Conservation (phyloP, 2,113 vertebrate genomes). For the Phaethon lepturus region DNA sequence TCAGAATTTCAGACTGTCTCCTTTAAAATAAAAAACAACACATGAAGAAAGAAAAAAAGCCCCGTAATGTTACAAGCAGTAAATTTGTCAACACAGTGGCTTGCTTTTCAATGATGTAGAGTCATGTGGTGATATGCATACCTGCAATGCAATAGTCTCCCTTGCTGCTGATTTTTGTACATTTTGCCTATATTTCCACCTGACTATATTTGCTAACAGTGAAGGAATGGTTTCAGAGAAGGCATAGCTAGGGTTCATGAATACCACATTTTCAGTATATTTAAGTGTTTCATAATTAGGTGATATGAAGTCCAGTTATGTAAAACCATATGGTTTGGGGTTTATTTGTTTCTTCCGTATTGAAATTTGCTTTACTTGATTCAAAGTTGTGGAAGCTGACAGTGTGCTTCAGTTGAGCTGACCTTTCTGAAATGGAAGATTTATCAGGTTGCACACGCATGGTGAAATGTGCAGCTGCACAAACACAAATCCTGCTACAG, state of each 20-base stretch:
- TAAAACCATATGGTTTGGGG: background rate
- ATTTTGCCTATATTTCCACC: background rate
- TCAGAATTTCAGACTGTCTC: background rate
- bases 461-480: background rate
- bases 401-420: background rate
- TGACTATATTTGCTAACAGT: background rate
- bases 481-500: background rate
- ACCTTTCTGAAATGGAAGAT: background rate
- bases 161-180: background rate
- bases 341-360: background rate
- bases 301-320: background rate
- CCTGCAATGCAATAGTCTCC: background rate
- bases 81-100: constrained; percentile 1
- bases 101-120: background rate
- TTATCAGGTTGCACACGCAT: background rate
- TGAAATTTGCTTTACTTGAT: background rate
- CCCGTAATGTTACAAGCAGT: background rate
- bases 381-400: background rate
- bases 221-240: background rate
- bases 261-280: background rate
- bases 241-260: background rate
- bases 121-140: background rate
- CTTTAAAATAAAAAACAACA: background rate
- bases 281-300: background rate
- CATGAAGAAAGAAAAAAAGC: background rate